phyloP scores from a whole-genome alignment of 2,113 vertebrate species.

The Danio rerio region GRCz12tu NC_133199.1:35739501-35740000 shows the following conservation, averaged over 20 bases:
- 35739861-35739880: constrained; percentile 14
- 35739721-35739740: constrained; percentile 47
- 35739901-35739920: constrained; percentile 47
- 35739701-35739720: constrained; percentile 37
- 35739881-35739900: constrained; percentile 40
- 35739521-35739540: constrained; percentile 32
- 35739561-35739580: not conserved
- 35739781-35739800: constrained; percentile 57
- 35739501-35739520: constrained; percentile 26
- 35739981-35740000: not conserved
- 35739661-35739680: not conserved
- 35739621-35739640: not conserved
- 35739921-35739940: constrained; percentile 27
- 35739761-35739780: constrained; percentile 37
- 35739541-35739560: constrained; percentile 3
- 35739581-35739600: constrained; percentile 23
- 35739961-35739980: not conserved
- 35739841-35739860: constrained; percentile 43
- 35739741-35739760: constrained; percentile 45
- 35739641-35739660: not conserved
- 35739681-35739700: constrained; percentile 7
- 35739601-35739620: not conserved
- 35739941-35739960: not conserved
- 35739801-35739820: constrained; percentile 52
- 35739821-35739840: constrained; percentile 29